Evolutionary conservation across 2,888 invertebrate species (phyloP).

Genomic region (Dorcus hopei): DNA sequence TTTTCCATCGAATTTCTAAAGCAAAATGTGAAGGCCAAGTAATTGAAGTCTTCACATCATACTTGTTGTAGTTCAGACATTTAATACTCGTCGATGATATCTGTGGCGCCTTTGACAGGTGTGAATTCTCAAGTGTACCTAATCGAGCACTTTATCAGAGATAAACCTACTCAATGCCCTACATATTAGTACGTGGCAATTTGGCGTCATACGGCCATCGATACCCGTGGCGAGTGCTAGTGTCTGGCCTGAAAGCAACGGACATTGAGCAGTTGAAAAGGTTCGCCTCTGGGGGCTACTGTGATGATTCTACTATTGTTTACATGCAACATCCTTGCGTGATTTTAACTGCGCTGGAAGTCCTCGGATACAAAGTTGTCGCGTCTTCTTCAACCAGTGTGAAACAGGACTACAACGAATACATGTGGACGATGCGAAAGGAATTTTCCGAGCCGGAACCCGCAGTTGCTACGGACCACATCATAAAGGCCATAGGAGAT

Average conservation of each 20-base stretch:
- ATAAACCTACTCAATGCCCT: slow-evolving; percentile 64
- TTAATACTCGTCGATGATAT: too few species aligned
- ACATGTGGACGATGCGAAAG: slow-evolving; percentile 92
- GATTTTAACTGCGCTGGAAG: slow-evolving; percentile 81
- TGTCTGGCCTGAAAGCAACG: slow-evolving; percentile 79
- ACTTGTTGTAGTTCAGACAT: too few species aligned
- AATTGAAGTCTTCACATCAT: too few species aligned
- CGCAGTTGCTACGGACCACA: slow-evolving; percentile 43
- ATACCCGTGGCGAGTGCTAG: slow-evolving; percentile 84
- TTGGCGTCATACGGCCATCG: slow-evolving; percentile 82
- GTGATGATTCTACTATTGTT: slow-evolving; percentile 81
- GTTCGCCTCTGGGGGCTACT: slow-evolving; percentile 80
- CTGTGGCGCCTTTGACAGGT: too few species aligned
- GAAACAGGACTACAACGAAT: slow-evolving; percentile 85
- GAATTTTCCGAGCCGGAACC: slow-evolving; percentile 84
- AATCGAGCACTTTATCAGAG: slow-evolving; percentile 4
- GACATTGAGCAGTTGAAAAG: slow-evolving; percentile 81
- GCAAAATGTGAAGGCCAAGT: too few species aligned
- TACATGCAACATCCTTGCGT: slow-evolving; percentile 86
- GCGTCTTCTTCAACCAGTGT: slow-evolving; percentile 83
- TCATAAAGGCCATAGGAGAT: slow-evolving; percentile 22
- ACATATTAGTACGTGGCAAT: slow-evolving; percentile 87
- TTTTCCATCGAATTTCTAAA: too few species aligned
- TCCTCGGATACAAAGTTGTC: slow-evolving; percentile 83
- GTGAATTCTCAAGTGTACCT: too few species aligned